Evolutionary conservation across 1,140 invertebrate species (phyloP).

Genomic region (Kradibia gibbosae): DNA sequence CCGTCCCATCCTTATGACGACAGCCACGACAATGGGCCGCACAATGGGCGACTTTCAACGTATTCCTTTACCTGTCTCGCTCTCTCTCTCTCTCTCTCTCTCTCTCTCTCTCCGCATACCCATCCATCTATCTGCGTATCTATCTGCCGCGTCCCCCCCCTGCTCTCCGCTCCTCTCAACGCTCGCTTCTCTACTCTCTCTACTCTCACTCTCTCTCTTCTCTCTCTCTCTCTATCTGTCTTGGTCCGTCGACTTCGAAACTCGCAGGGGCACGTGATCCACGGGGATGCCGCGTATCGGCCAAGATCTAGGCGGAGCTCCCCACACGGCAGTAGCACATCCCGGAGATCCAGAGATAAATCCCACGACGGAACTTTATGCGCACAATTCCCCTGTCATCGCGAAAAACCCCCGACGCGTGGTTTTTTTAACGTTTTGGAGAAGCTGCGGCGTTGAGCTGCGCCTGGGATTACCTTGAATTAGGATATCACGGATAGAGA

Average conservation of each 20-base stretch:
- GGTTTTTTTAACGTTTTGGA: constrained; percentile 18
- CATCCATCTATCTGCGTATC: too few species aligned
- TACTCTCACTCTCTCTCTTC: constrained; percentile 2
- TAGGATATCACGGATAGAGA: constrained; percentile 1
- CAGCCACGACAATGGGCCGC: constrained; percentile 57
- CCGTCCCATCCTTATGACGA: constrained; percentile 54
- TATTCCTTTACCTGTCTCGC: too few species aligned
- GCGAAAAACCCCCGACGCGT: constrained; percentile 42
- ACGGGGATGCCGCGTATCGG: constrained; percentile 58
- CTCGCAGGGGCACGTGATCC: constrained; percentile 53
- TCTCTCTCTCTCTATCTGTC: background rate
- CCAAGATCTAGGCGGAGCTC: constrained; percentile 56
- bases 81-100: too few species aligned
- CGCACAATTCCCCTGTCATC: background rate
- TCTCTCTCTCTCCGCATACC: background rate
- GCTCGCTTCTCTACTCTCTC: too few species aligned
- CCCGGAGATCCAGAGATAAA: constrained; percentile 52
- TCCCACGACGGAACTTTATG: constrained; percentile 34
- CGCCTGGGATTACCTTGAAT: constrained; percentile 29
- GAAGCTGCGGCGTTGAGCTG: constrained; percentile 14
- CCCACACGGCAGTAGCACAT: constrained; percentile 52
- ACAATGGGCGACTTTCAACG: constrained; percentile 61
- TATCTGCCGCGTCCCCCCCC: too few species aligned
- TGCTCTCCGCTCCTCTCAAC: too few species aligned
- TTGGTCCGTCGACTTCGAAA: background rate